Base-by-base conservation (phyloP, 2,797 vertebrate genomes). In the Phoxinus dragarum region DNA sequence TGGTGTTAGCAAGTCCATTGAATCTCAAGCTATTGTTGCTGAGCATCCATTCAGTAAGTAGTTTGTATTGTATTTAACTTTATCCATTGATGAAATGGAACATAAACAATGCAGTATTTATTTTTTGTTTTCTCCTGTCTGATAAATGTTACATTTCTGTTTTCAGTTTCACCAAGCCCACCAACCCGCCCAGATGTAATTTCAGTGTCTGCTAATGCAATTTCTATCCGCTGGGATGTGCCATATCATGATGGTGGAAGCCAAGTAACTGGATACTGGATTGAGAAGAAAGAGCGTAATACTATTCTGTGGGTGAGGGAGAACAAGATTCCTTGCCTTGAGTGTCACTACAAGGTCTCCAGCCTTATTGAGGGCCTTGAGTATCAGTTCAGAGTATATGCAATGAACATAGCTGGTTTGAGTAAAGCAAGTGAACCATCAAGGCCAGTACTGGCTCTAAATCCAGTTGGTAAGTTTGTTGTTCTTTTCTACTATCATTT, bases 381-480 rank as follows among this genome's bases (percentile, higher is more conserved):
- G 87, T 99, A 99, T 91, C 98, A 99, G 88, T 99, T 99, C 93
- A 96, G 98, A 93, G 96, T 94, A 3, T 99, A 99, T 4, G 97
- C 98, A 87, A 96, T 99, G 95, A 99, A 99, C 93, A 94, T 97
- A 0, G 97, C 98, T 38, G 98, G 98, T 68, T 93, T 99, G 81
- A 99, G 98, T 95, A 99, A 99, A 94, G 97, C 98, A 90, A 99
- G 98, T 61, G 98, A 99, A 94, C 97, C 98, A 87, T 99, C 98
- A 82, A 97, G 98, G 93, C 96, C 98, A 38, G 91, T 97, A 75
- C 90, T 98, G 89, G 98, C 98, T 38, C 95, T 99, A 91, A 99
- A 99, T 92, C 98, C 98, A 91, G 98, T 99, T 88, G 98, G 98
- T 99, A 93, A 94, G 97, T 85, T 64, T 52, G 19, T 17, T 19